Percentiles rank a stretch among this genome's conserved stretches.
Conservation (phyloP, 2,113 vertebrate genomes). For the Gobiocypris rarus region DNA sequence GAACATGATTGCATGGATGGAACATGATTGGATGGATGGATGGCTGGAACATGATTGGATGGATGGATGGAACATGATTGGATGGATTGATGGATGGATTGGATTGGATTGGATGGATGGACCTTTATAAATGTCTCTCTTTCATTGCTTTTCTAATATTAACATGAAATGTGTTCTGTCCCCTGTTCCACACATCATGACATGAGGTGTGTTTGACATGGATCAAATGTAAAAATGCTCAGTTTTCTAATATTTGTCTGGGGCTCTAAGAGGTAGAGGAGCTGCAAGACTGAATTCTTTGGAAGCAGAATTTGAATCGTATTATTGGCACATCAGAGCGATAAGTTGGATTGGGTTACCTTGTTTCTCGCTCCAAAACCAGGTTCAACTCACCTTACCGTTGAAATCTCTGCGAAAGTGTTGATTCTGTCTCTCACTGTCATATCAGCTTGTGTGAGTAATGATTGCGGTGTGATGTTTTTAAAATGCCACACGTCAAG, state of each 20-base stretch:
- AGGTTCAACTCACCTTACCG: not conserved
- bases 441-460: slow-evolving; percentile 57
- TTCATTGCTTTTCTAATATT: not conserved
- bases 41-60: no score
- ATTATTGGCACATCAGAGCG: slow-evolving; percentile 60
- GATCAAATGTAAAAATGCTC: not conserved
- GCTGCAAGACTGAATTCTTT: slow-evolving; percentile 68
- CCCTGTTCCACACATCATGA: not conserved
- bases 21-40: no score
- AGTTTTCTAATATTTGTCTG: slow-evolving; percentile 54
- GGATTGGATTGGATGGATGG: no score
- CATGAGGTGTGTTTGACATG: slow-evolving; percentile 7
- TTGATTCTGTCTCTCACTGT: slow-evolving; percentile 60
- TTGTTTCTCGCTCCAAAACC: slow-evolving; percentile 14
- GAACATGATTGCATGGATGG: no score
- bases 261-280: slow-evolving; percentile 29
- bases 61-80: no score
- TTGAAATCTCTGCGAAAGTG: slow-evolving; percentile 53
- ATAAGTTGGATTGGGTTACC: slow-evolving; percentile 67
- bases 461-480: slow-evolving; percentile 44
- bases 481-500: slow-evolving; percentile 54
- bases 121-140: not conserved
- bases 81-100: no score
- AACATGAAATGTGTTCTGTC: not conserved
- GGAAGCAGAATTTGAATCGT: slow-evolving; percentile 61